These are phyloP conservation scores for Callinectes sapidus DNA, from an alignment of 2,888 invertebrate genomes.

Conservation along the genomic window DNA sequence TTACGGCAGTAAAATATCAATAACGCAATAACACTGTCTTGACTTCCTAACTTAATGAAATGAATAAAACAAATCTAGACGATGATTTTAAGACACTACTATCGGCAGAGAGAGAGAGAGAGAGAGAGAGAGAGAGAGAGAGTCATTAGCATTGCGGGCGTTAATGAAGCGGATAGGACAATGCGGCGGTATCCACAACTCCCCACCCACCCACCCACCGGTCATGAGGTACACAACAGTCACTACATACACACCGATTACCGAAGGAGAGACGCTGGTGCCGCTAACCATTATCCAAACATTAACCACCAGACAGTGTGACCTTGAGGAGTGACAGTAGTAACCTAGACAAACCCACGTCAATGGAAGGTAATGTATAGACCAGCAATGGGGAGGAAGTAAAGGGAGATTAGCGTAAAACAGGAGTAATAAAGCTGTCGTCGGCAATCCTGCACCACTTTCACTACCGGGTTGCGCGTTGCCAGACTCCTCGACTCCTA, in stretches of 20 bases:
- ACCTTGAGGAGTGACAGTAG: too few relatives aligned
- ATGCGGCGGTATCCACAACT: background rate
- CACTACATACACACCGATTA: background rate
- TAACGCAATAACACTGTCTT: too few relatives aligned
- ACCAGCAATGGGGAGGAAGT: too few relatives aligned
- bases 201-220: background rate
- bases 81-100: too few relatives aligned
- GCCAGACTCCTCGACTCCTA: background rate
- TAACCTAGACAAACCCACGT: too few relatives aligned
- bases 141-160: background rate
- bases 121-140: too few relatives aligned
- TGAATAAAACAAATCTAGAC: too few relatives aligned
- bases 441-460: conserved; percentile 9
- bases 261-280: background rate
- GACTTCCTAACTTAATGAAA: too few relatives aligned
- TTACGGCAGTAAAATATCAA: too few relatives aligned
- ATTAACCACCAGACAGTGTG: background rate
- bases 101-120: too few relatives aligned
- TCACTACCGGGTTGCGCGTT: conserved; percentile 17
- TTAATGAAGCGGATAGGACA: background rate
- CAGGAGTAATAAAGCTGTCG: background rate
- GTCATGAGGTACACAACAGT: conserved; percentile 17
- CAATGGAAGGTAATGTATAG: too few relatives aligned
- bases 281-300: background rate
- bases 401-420: background rate